These are phyloP conservation scores for Labeo rohita DNA, from an alignment of 2,113 vertebrate species.

Conservation along the genomic window DNA sequence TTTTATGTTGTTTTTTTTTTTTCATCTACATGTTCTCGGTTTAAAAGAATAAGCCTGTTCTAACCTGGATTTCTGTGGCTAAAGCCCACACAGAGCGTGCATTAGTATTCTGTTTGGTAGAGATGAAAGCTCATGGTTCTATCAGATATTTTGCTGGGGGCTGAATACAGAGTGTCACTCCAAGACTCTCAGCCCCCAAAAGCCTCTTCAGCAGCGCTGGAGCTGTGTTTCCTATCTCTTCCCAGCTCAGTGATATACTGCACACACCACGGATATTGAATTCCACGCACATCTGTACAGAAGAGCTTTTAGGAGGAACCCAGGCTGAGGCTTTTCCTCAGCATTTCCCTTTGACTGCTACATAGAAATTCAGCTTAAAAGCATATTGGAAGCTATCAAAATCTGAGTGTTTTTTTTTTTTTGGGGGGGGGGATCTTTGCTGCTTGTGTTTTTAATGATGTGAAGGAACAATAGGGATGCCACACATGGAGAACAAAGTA, in stretches of 20 bases:
- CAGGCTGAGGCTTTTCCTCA: slow-evolving; percentile 5
- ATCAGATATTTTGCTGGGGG: slow-evolving; percentile 19
- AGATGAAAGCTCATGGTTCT: slow-evolving; percentile 15
- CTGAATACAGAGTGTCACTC: slow-evolving; percentile 21
- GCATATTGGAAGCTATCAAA: slow-evolving; percentile 4
- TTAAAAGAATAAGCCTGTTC: not conserved
- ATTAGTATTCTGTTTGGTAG: slow-evolving; percentile 42
- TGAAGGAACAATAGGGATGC: not conserved
- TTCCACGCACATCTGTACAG: slow-evolving; percentile 37
- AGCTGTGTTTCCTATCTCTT: slow-evolving; percentile 20
- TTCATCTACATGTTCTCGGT: not conserved
- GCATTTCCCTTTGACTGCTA: not conserved
- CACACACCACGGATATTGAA: slow-evolving; percentile 26
- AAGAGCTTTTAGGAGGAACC: slow-evolving; percentile 11
- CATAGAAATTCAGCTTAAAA: not conserved
- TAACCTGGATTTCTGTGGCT: slow-evolving; percentile 19
- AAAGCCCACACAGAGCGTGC: not conserved
- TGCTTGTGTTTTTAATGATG: not conserved
- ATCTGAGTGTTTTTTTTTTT: too few species aligned
- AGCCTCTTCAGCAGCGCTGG: slow-evolving; percentile 15
- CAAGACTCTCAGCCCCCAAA: slow-evolving; percentile 3
- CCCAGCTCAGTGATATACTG: slow-evolving; percentile 19
- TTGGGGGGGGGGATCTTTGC: not conserved
- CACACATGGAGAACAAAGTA: not conserved
- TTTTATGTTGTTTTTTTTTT: not conserved